These are phyloP conservation scores for Craniophora ligustri DNA, from an alignment of 2,888 invertebrate genomes.

Conservation along the genomic window DNA sequence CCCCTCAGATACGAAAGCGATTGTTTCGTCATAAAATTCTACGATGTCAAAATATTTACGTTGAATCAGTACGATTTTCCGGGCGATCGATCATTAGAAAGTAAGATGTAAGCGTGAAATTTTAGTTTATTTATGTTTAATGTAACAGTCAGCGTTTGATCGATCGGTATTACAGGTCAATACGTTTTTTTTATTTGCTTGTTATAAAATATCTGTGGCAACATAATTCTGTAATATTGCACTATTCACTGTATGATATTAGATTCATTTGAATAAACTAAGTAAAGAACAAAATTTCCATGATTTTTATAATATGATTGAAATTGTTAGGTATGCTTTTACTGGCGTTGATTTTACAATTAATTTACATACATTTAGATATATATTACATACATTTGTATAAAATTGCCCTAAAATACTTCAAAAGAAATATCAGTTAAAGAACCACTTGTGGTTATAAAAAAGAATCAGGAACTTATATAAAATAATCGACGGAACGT, in stretches of 20 bases:
- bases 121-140: conserved; percentile 77
- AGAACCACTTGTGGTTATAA: too few species aligned
- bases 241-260: conserved; percentile 21
- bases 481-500: too few species aligned
- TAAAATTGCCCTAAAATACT: too few species aligned
- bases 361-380: too few species aligned
- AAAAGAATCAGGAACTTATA: too few species aligned
- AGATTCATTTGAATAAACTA: not conserved
- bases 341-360: not conserved
- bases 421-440: too few species aligned
- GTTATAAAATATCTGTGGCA: conserved; percentile 36
- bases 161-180: conserved; percentile 47
- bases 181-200: conserved; percentile 49
- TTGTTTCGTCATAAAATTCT: conserved; percentile 85
- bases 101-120: conserved; percentile 79
- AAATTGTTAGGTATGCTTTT: too few species aligned
- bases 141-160: conserved; percentile 59
- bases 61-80: conserved; percentile 80
- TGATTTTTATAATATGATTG: too few species aligned
- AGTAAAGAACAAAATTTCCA: too few species aligned
- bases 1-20: conserved; percentile 77
- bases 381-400: too few species aligned
- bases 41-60: conserved; percentile 86
- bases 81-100: conserved; percentile 83
- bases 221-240: conserved; percentile 27